Evolutionary conservation across 2,888 invertebrate genomes (phyloP), one percentile per base, ranked within the genome.

Genomic region (Creontiades dilutus): DNA sequence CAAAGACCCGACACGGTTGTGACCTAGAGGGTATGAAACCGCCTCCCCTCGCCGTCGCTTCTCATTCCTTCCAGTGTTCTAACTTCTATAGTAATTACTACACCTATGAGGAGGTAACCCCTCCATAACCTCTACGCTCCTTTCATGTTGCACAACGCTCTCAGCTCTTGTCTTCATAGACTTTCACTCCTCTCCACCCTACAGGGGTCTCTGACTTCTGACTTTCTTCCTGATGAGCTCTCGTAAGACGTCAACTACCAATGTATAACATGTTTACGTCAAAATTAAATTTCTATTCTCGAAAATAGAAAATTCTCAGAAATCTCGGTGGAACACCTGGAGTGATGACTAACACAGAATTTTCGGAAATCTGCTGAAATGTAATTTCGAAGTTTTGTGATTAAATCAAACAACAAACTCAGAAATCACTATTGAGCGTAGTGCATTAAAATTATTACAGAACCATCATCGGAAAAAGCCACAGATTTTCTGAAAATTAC

Each of bases 1-100:
- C 78, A 78, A 78, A 78, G 78, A 78, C 78, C 78, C 47, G 78
- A 78, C 78, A 23, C 68, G 68, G 23, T 68, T 19, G 68, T 68
- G 68, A 68, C 68, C 68, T 68, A 68, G 68, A 23, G 68, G 68
- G 68, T 68, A 68, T 68, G 68, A 68, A 19, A 68, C 23, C 68
- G 23, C 23, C 68, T 68, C 68, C 23, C 27, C 68, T 11, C 27
- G 23, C 68, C 68, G 0, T 11, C 27, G 23, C 68, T 68, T 23
- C 68, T 23, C 68, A 68, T 23, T 23, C 23, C 68, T 68, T 13
- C 68, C 13, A 23, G 68, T 68, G 68, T 68, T 68, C 68, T 68
- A 68, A 68, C 68, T 68, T 68, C 68, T 68, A 68, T 68, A 68
- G 68, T 68, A 68, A 68, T 68, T 68, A 68, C 68, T 68, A 68